Percentiles rank a stretch among this genome's conserved stretches.
phyloP scores from a whole-genome alignment of 2,888 invertebrate species.

The Atethmia centrago region DNA sequence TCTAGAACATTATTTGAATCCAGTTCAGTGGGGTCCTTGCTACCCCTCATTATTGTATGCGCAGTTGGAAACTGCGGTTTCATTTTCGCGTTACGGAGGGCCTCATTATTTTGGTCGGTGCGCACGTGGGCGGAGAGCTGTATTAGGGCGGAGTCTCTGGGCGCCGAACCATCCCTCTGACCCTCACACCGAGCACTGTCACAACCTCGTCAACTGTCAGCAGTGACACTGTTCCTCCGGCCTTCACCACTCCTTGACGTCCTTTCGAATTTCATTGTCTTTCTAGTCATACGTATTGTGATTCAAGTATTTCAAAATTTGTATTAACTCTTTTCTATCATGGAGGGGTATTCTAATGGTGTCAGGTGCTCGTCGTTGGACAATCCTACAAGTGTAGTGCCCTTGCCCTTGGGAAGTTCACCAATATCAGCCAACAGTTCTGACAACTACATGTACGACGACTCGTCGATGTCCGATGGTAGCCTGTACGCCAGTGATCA shows the following conservation, averaged over 20 bases:
- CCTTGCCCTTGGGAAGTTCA: conserved; percentile 73
- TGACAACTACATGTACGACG: conserved; percentile 93
- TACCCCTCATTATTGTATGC: conserved; percentile 4
- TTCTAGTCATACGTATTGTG: conserved; percentile 34
- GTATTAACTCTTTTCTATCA: conserved; percentile 50
- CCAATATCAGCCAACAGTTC: conserved; percentile 91
- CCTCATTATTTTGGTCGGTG: conserved; percentile 40
- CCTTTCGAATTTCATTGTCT: background rate
- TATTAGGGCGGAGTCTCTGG: conserved; percentile 67
- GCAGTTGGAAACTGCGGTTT: background rate
- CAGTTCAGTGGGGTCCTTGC: conserved; percentile 23
- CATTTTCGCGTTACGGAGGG: background rate
- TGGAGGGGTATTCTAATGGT: conserved; percentile 77
- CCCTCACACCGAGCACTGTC: conserved; percentile 52
- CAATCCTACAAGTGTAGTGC: conserved; percentile 62
- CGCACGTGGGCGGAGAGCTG: conserved; percentile 57
- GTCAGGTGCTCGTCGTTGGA: conserved; percentile 71
- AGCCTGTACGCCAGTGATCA: conserved; percentile 95
- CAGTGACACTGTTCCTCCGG: conserved; percentile 39
- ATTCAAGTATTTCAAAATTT: conserved; percentile 59
- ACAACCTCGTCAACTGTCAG: conserved; percentile 41
- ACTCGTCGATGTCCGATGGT: conserved; percentile 91
- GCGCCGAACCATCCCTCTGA: conserved; percentile 64
- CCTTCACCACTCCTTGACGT: background rate
- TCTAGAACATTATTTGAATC: conserved; percentile 32